Evolutionary conservation across 2,797 vertebrate species (phyloP).

Genomic region (Poeciliopsis presidionis): DNA sequence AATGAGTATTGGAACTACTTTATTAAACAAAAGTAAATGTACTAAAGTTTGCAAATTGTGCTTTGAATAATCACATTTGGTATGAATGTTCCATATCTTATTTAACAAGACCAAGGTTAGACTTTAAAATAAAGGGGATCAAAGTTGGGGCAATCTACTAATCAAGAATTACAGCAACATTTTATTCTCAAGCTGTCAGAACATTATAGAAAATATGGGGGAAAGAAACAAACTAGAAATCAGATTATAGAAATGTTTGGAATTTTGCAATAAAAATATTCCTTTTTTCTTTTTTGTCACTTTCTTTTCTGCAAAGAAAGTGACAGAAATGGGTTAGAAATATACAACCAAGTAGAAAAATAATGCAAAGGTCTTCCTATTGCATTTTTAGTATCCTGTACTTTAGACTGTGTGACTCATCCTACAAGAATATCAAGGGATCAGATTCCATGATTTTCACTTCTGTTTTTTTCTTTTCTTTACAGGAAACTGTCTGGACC

Average conservation of each 20-base stretch:
- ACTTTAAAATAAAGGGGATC: neutral
- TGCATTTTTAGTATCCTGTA: too few species aligned
- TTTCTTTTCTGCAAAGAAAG: too few species aligned
- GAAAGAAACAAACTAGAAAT: neutral
- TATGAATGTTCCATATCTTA: neutral
- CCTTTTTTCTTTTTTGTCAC: neutral
- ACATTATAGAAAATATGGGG: neutral
- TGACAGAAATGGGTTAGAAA: neutral
- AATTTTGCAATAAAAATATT: neutral
- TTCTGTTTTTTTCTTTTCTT: neutral
- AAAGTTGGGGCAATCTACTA: neutral
- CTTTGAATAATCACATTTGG: neutral
- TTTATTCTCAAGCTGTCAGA: neutral
- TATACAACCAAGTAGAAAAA: neutral
- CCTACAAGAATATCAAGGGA: neutral
- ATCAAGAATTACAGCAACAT: neutral
- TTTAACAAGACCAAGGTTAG: neutral
- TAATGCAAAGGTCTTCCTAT: neutral
- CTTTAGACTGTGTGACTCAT: neutral
- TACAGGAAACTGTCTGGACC: slow-evolving; percentile 74
- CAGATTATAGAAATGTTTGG: neutral
- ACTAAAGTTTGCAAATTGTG: neutral
- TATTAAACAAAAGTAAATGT: neutral
- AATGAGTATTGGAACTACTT: neutral
- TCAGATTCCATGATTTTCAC: neutral